Percentiles rank a stretch among this genome's conserved stretches.
Evolutionary conservation across 2,113 vertebrate genomes (phyloP).

Genomic region (Plecotus auritus): DNA sequence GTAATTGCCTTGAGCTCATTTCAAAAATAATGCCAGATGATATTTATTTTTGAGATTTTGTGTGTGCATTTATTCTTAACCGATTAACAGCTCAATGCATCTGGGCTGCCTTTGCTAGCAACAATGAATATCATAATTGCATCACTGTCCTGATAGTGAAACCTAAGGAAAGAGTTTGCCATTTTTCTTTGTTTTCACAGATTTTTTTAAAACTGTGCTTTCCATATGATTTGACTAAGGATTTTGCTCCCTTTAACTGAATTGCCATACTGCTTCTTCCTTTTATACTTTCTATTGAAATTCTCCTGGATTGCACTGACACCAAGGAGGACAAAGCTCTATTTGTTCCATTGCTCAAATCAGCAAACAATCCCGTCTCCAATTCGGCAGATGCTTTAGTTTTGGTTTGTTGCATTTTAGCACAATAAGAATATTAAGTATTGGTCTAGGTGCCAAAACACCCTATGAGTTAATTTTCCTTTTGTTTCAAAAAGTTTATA

Average conservation of each 20-base stretch:
- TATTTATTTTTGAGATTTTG: background rate
- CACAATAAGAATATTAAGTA: slow-evolving; percentile 60
- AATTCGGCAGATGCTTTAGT: slow-evolving; percentile 51
- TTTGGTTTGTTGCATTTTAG: slow-evolving; percentile 50
- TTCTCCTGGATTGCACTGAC: slow-evolving; percentile 32
- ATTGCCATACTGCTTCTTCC: slow-evolving; percentile 47
- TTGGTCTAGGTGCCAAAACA: slow-evolving; percentile 56
- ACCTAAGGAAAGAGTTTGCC: background rate
- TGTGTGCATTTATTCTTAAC: background rate
- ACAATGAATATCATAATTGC: background rate
- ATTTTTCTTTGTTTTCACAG: slow-evolving; percentile 9
- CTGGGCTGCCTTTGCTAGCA: slow-evolving; percentile 29
- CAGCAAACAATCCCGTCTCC: slow-evolving; percentile 55
- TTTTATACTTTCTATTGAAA: slow-evolving; percentile 63
- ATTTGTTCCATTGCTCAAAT: slow-evolving; percentile 69
- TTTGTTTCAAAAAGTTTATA: slow-evolving; percentile 41
- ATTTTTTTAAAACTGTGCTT: slow-evolving; percentile 9
- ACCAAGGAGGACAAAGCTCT: slow-evolving; percentile 57
- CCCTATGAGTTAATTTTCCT: slow-evolving; percentile 55
- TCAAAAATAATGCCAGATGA: background rate
- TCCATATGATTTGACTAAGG: slow-evolving; percentile 40
- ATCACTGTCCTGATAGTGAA: slow-evolving; percentile 16
- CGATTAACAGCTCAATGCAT: background rate
- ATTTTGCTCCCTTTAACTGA: slow-evolving; percentile 45
- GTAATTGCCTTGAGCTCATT: background rate